A percentile compares a stretch with the other conserved stretches of the same genome.
These are phyloP conservation scores for Drosophila histrio DNA, from an alignment of 2,888 invertebrate species.

Conservation along the genomic window DNA sequence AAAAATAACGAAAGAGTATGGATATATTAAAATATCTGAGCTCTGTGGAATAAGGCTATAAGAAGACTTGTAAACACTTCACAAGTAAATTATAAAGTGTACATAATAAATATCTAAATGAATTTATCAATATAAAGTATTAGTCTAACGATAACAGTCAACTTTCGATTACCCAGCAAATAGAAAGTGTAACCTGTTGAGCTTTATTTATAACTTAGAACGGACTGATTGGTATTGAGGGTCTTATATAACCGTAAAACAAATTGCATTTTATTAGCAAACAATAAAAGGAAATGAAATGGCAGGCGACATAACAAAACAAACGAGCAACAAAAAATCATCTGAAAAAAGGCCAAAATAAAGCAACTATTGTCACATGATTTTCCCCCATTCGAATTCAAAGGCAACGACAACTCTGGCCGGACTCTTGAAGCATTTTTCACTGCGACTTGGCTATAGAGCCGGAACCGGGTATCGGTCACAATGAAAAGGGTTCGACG, in stretches of 20 bases:
- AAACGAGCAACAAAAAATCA: slow-evolving; percentile 5
- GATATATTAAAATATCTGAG: too few species aligned
- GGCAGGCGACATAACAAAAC: slow-evolving; percentile 10
- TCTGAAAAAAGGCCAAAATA: slow-evolving; percentile 41
- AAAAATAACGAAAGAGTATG: too few species aligned
- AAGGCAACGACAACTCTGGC: slow-evolving; percentile 19
- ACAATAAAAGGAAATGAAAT: slow-evolving; percentile 20
- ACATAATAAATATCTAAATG: neutral
- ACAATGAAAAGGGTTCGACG: slow-evolving; percentile 78
- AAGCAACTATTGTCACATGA: slow-evolving; percentile 75
- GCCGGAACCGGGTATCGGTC: slow-evolving; percentile 30
- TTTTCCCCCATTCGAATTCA: slow-evolving; percentile 40
- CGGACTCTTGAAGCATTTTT: slow-evolving; percentile 22
- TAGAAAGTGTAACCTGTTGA: slow-evolving; percentile 31
- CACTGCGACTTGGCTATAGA: neutral
- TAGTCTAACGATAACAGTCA: neutral
- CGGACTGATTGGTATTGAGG: neutral
- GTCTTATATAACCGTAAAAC: slow-evolving; percentile 45
- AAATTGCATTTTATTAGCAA: slow-evolving; percentile 77
- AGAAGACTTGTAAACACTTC: too few species aligned
- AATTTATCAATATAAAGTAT: neutral
- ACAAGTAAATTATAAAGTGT: neutral
- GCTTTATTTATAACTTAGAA: neutral
- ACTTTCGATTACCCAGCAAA: neutral
- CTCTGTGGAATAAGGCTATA: too few species aligned